Evolutionary conservation across 2,797 vertebrate species (phyloP).

Genomic region (Rallus crepitans): DNA sequence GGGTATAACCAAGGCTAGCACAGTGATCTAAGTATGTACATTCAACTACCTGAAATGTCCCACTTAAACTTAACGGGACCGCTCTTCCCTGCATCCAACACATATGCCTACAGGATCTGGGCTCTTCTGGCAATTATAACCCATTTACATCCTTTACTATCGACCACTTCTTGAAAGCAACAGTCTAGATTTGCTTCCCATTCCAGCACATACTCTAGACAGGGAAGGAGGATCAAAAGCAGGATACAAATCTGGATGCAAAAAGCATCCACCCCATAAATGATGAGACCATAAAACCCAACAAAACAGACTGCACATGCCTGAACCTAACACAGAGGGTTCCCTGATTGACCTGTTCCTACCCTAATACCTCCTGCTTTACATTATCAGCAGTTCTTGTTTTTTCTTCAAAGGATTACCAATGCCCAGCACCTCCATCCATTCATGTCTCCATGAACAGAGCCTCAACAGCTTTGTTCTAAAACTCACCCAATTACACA

Average conservation of each 20-base stretch:
- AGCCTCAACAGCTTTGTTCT: background rate
- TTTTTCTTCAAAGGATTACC: background rate
- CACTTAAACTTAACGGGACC: background rate
- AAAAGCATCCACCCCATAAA: background rate
- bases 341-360: background rate
- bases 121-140: background rate
- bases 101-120: background rate
- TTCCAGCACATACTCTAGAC: background rate
- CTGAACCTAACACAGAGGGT: background rate
- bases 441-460: background rate
- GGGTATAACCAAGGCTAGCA: background rate
- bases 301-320: background rate
- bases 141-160: background rate
- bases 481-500: no score
- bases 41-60: background rate
- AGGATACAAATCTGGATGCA: background rate
- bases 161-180: background rate
- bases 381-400: background rate
- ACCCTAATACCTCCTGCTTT: background rate
- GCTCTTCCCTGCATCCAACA: background rate
- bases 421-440: background rate
- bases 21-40: accelerated
- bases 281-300: background rate
- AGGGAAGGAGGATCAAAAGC: background rate
- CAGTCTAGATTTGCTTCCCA: background rate